A percentile compares a stretch with the other conserved stretches of the same genome.
These are phyloP conservation scores for Tortricodes alternella DNA, from an alignment of 2,888 invertebrate species.

Conservation along the genomic window DNA sequence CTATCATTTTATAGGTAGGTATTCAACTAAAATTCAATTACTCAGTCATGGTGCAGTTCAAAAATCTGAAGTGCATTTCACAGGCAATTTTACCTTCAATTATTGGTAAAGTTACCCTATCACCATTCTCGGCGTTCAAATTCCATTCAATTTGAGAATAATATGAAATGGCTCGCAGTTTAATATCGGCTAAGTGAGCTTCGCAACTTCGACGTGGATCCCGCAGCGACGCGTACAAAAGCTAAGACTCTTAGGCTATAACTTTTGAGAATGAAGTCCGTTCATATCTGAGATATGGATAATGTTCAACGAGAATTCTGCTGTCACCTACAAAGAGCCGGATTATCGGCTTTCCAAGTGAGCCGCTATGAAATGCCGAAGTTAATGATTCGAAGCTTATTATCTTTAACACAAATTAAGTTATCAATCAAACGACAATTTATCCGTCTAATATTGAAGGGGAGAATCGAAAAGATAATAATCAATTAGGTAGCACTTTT, in stretches of 20 bases:
- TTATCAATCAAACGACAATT: constrained; percentile 47
- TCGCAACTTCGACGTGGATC: constrained; percentile 11
- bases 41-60: neutral
- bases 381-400: constrained; percentile 62
- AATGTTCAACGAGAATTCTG: constrained; percentile 38
- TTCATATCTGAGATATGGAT: constrained; percentile 33
- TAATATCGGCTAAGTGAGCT: constrained; percentile 22
- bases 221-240: constrained; percentile 20
- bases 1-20: too few species aligned
- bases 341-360: constrained; percentile 45
- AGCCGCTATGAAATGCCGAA: constrained; percentile 51
- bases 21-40: neutral
- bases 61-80: neutral
- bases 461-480: neutral
- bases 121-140: constrained; percentile 1
- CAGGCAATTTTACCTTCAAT: neutral
- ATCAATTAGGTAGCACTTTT: neutral
- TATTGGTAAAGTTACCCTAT: neutral
- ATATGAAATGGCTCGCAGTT: constrained; percentile 12
- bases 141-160: constrained; percentile 7
- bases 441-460: constrained; percentile 6
- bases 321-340: constrained; percentile 40
- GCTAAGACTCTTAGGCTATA: constrained; percentile 31
- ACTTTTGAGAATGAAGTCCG: constrained; percentile 33
- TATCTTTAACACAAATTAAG: constrained; percentile 48